Percentiles rank a stretch among this genome's conserved stretches.
Conservation (phyloP, 2,113 vertebrate species). For the Tamias sibiricus region DNA sequence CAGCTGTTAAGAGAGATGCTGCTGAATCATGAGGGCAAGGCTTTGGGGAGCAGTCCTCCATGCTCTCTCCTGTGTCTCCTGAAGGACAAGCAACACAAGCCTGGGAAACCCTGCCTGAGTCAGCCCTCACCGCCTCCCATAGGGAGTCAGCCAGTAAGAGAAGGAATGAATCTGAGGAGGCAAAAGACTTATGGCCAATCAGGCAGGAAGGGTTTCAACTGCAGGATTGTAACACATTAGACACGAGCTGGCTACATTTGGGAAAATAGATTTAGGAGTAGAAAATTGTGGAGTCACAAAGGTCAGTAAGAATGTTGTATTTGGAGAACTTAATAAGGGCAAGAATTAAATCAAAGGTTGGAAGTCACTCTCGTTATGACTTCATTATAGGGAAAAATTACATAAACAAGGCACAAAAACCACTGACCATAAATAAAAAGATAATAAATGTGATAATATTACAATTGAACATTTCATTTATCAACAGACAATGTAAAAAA, state of each 20-base stretch:
- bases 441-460: constrained; percentile 11
- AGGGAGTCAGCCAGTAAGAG: neutral
- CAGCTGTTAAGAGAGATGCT: neutral
- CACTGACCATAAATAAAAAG: constrained; percentile 25
- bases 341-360: constrained; percentile 6
- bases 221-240: neutral
- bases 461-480: neutral
- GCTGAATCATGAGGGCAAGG: neutral
- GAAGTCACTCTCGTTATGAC: neutral
- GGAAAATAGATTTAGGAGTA: neutral
- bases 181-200: neutral
- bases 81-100: neutral
- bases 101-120: neutral
- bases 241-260: neutral
- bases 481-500: constrained; percentile 11
- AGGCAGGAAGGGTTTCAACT: neutral
- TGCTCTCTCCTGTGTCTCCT: neutral
- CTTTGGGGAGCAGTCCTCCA: neutral
- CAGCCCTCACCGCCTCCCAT: neutral
- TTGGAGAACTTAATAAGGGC: constrained; percentile 11
- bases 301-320: neutral
- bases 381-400: neutral
- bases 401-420: neutral
- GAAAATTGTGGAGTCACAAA: neutral
- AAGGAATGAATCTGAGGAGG: neutral